phyloP scores from a whole-genome alignment of 2,113 vertebrate species.

The Anguilla rostrata region DNA sequence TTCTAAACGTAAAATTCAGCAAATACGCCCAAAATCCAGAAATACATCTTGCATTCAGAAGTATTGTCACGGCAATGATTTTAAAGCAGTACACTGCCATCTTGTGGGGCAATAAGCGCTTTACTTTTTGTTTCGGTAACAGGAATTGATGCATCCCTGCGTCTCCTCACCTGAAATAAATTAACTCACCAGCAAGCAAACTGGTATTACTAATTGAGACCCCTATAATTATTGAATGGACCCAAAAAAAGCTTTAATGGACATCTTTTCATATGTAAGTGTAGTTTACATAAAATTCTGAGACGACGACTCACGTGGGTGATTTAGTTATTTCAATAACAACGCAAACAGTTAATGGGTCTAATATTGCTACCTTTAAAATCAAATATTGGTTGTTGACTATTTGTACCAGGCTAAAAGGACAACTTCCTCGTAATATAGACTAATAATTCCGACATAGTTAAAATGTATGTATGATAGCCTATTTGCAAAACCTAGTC shows the following conservation, averaged over 20 bases:
- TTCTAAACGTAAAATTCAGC: not conserved
- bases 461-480: not conserved
- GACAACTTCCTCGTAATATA: not conserved
- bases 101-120: not conserved
- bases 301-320: not conserved
- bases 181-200: not conserved
- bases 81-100: not conserved
- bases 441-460: not conserved
- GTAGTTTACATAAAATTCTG: not conserved
- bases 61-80: not conserved
- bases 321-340: no score
- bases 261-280: not conserved
- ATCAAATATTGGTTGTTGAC: not conserved
- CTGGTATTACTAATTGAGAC: not conserved
- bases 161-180: constrained; percentile 12
- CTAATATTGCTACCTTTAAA: not conserved
- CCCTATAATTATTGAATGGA: not conserved
- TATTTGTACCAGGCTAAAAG: not conserved
- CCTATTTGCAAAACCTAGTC: not conserved
- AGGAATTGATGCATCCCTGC: not conserved
- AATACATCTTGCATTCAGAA: not conserved
- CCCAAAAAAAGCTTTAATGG: not conserved
- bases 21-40: not conserved
- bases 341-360: no score
- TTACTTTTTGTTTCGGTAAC: not conserved